These are phyloP conservation scores for Betta splendens DNA, from an alignment of 2,797 vertebrate genomes.

Conservation along the genomic window DNA sequence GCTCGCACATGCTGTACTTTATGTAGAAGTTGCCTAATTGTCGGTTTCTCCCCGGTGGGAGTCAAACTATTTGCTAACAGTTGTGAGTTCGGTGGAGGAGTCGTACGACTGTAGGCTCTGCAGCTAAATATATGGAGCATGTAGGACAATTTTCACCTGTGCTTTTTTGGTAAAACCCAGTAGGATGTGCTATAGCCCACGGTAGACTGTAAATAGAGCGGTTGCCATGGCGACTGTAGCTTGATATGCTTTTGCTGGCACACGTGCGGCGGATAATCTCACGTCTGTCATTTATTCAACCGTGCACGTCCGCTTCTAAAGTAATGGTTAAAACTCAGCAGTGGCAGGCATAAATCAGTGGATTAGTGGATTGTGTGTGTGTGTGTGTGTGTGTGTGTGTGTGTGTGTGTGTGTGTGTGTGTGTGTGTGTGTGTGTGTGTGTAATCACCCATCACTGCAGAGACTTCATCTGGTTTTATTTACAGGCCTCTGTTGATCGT, in stretches of 20 bases:
- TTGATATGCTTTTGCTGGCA: conserved; percentile 25
- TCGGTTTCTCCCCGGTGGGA: conserved; percentile 7
- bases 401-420: conserved; percentile 10
- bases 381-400: conserved; percentile 4
- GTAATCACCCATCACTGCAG: conserved; percentile 43
- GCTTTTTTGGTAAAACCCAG: conserved; percentile 26
- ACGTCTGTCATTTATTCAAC: conserved; percentile 34
- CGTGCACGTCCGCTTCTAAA: conserved; percentile 8
- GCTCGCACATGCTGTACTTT: conserved; percentile 1
- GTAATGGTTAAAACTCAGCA: conserved; percentile 6
- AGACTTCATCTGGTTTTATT: conserved; percentile 62
- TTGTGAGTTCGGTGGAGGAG: no score
- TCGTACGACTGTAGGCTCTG: no score
- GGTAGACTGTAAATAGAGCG: conserved; percentile 63
- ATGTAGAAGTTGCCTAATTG: background rate
- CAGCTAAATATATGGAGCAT: no score
- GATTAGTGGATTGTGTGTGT: background rate
- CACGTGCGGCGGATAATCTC: conserved; percentile 25
- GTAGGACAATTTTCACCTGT: no score
- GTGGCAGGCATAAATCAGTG: conserved; percentile 4
- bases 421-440: conserved; percentile 4
- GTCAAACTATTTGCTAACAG: conserved; percentile 1
- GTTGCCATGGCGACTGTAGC: conserved; percentile 64
- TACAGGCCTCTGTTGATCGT: conserved; percentile 67
- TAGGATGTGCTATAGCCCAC: conserved; percentile 39